These are phyloP conservation scores for Cephalotes varians DNA, from an alignment of 2,888 invertebrate species.

Conservation along the genomic window DNA sequence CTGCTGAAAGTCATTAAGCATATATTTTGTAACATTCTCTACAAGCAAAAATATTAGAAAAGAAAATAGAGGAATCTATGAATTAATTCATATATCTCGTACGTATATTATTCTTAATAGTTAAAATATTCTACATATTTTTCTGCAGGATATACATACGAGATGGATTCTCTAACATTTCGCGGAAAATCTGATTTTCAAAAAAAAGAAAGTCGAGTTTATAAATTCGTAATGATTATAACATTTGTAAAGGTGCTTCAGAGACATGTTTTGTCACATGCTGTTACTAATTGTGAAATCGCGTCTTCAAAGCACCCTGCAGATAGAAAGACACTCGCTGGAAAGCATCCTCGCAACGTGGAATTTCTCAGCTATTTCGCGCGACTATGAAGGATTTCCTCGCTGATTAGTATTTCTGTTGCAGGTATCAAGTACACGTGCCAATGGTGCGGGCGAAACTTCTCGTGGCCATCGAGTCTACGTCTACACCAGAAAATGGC, in stretches of 20 bases:
- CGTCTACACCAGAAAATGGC: conserved; percentile 80
- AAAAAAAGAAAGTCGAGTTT: neutral
- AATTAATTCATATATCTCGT: neutral
- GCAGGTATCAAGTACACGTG: conserved; percentile 78
- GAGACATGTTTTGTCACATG: neutral
- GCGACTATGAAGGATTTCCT: neutral
- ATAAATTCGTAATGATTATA: neutral
- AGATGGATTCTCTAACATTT: neutral
- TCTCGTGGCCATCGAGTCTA: conserved; percentile 80
- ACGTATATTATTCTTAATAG: neutral
- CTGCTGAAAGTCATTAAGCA: neutral
- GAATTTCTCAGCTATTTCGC: neutral
- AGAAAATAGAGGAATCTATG: neutral
- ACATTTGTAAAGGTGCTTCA: conserved; percentile 6
- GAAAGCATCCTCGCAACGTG: conserved; percentile 1
- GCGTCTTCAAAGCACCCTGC: neutral
- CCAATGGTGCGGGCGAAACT: conserved; percentile 77
- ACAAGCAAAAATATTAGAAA: neutral
- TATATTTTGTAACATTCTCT: neutral
- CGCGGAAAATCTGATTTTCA: neutral
- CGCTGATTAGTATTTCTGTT: conserved; percentile 78
- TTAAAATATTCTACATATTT: neutral
- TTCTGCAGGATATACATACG: neutral
- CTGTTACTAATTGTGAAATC: neutral
- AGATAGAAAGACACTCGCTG: neutral